These are phyloP conservation scores for Mormyrus lacerda DNA, from an alignment of 2,113 vertebrate genomes.

Conservation along the genomic window DNA sequence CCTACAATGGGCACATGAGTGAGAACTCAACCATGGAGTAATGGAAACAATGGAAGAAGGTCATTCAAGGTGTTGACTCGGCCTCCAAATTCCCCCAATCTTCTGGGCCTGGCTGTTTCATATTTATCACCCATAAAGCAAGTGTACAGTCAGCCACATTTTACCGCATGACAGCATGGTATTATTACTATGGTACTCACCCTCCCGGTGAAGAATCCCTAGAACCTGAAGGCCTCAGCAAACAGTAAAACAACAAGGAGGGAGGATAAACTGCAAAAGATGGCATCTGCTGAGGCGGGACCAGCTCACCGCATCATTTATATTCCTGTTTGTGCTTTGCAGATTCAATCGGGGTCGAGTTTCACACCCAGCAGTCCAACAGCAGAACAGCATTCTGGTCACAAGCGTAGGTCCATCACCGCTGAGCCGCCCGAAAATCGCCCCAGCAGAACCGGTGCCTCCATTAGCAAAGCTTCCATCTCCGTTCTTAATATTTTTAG, in stretches of 20 bases:
- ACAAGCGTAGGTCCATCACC: neutral
- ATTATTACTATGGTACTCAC: neutral
- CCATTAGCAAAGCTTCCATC: neutral
- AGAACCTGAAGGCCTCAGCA: neutral
- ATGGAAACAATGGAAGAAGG: neutral
- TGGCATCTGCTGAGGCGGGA: too few species aligned
- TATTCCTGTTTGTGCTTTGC: neutral
- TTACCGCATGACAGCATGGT: neutral
- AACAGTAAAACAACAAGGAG: neutral
- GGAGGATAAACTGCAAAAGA: neutral
- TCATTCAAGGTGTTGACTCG: neutral
- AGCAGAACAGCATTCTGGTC: neutral
- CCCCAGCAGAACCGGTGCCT: neutral
- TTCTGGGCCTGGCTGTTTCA: neutral
- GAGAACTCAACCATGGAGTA: neutral
- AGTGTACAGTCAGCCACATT: neutral
- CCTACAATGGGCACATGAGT: neutral
- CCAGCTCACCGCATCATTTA: neutral
- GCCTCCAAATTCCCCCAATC: neutral
- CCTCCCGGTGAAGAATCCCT: neutral
- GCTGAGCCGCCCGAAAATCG: neutral
- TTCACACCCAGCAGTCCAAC: neutral
- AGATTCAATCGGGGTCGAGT: neutral
- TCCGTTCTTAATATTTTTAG: neutral
- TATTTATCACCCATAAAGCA: neutral